Evolutionary conservation across 2,113 vertebrate species (phyloP).

Genomic region (Gymnogyps californianus): DNA sequence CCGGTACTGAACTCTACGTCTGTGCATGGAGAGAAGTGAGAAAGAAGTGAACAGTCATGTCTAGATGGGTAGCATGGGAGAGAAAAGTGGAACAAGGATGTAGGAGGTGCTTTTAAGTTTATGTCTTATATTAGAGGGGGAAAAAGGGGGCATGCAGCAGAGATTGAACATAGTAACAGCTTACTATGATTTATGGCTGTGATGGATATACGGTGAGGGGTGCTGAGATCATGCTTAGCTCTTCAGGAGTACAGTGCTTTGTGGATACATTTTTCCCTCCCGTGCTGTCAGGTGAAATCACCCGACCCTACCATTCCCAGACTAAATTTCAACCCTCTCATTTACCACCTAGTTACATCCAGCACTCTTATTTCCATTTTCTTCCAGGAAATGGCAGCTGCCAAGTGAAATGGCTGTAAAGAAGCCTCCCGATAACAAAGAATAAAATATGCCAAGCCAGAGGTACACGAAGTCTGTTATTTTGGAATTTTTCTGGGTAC

Average conservation of each 20-base stretch:
- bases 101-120: neutral
- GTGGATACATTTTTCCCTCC: neutral
- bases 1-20: neutral
- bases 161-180: rapidly evolving
- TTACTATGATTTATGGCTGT: neutral
- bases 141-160: neutral
- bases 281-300: neutral
- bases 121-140: neutral
- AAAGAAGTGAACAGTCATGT: neutral
- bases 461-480: neutral
- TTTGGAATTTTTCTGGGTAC: neutral
- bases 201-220: neutral
- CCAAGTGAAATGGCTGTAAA: neutral
- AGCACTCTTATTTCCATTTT: neutral
- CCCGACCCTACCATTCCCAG: neutral
- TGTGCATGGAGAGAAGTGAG: neutral
- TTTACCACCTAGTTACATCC: neutral
- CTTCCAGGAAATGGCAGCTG: neutral
- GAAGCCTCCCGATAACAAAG: neutral
- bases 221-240: no score
- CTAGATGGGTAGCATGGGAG: neutral
- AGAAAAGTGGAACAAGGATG: neutral
- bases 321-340: neutral
- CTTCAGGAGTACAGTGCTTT: neutral
- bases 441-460: neutral